Percentiles rank a stretch among this genome's conserved stretches.
phyloP scores from a whole-genome alignment of 2,113 vertebrate genomes.

The Chroicocephalus ridibundus region DNA sequence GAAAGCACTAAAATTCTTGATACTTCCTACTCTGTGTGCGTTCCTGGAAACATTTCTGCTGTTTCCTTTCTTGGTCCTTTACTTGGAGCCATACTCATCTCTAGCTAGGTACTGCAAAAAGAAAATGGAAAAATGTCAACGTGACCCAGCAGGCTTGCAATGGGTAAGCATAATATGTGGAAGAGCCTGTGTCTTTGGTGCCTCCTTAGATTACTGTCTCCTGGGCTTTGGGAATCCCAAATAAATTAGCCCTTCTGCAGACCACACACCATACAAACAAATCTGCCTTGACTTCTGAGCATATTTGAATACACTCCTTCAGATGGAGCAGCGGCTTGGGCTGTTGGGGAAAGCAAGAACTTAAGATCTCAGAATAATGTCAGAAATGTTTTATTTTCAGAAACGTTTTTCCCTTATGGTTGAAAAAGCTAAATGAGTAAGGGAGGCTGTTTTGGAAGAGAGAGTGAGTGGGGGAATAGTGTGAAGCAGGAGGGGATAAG shows the following conservation, averaged over 20 bases:
- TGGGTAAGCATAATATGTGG: background rate
- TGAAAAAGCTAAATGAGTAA: conserved; percentile 21
- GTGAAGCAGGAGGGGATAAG: conserved; percentile 26
- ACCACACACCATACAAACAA: background rate
- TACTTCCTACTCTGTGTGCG: background rate
- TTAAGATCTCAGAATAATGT: background rate
- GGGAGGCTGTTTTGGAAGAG: conserved; percentile 16
- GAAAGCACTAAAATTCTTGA: background rate
- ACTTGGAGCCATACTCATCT: background rate
- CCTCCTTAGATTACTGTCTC: background rate
- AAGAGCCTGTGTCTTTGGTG: background rate
- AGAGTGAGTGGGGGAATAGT: background rate
- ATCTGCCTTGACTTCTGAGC: background rate
- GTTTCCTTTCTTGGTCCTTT: background rate
- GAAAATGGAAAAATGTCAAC: background rate
- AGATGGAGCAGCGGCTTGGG: background rate
- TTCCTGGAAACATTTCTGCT: background rate
- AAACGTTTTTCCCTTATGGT: background rate
- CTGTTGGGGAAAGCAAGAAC: background rate
- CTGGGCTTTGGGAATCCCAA: background rate
- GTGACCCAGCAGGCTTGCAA: background rate
- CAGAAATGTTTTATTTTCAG: conserved; percentile 15
- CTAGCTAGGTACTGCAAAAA: background rate
- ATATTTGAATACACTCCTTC: background rate
- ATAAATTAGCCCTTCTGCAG: background rate